Evolutionary conservation across 2,797 vertebrate species (phyloP), one percentile per base, ranked within the genome.

Genomic region (Myotis planiceps): DNA sequence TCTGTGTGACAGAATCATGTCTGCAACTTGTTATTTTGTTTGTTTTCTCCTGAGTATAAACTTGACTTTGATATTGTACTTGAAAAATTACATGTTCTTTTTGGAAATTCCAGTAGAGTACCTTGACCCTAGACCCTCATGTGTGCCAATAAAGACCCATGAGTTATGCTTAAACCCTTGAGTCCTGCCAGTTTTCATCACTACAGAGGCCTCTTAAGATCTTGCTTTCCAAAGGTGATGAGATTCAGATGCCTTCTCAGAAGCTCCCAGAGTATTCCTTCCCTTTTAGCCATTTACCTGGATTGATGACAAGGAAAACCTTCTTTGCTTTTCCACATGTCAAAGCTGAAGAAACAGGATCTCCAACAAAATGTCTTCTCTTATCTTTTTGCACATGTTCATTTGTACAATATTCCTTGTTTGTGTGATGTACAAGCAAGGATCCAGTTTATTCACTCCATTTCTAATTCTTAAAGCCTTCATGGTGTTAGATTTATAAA

Each of bases 311-410:
- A 53, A 93, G 65, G 49, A 74, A 79, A 80, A 58, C 16, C 16
- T 60, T 83, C 82, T 86, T 92, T 49, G n/a, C 78, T 93, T 94
- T 87, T 25, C 23, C 16, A 21, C 51, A 12, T 1, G 6, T 87
- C 78, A 78, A 83, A 42, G 2, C 21, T 78, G 63, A 92, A 88
- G 72, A 93, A 79, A 94, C 12, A 93, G 68, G 80, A 27, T 68
- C 55, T 37, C 63, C 55, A 29, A 6, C 29, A 53, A 69, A 65
- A 76, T 13, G 45, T 32, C 8, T 83, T 65, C 9, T 80, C n/a
- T 60, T 79, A 32, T 32, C 3, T 85, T n/a, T 86, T 74, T 55
- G n/a, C 65, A 63, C 7, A 1, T 51, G 32, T 83, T 55, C 51
- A 42, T 91, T 88, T 95, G 27, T 21, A 42, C 27, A 80, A 16